Conservation (phyloP, 2,113 vertebrate genomes). For the Macroglossus sobrinus region DNA sequence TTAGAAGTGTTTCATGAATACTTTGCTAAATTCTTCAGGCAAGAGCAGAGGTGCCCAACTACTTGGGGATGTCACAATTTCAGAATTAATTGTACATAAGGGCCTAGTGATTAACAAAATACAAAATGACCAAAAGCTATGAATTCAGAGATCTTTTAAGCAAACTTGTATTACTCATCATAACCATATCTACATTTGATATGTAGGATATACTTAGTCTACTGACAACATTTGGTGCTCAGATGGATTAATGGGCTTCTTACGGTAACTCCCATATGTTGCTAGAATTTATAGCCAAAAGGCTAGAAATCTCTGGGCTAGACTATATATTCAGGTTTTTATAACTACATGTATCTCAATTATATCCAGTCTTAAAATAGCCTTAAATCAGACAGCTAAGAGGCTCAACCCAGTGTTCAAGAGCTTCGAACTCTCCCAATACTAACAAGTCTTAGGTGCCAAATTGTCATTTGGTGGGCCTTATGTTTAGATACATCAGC, state of each 20-base stretch:
- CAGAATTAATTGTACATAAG: neutral
- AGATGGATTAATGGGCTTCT: neutral
- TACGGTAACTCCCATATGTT: neutral
- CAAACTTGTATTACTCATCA: neutral
- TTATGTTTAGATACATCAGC: neutral
- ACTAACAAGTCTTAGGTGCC: neutral
- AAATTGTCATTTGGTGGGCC: neutral
- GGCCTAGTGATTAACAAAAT: neutral
- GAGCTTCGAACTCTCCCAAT: neutral
- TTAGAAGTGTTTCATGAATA: neutral
- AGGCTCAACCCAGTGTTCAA: neutral
- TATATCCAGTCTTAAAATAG: neutral
- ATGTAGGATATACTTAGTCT: neutral
- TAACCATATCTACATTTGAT: neutral
- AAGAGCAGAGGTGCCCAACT: neutral
- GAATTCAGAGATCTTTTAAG: neutral
- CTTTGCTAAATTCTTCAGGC: conserved; percentile 15
- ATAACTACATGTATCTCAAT: neutral
- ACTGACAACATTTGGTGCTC: neutral
- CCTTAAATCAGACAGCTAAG: neutral
- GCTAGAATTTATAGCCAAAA: neutral
- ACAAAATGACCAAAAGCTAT: neutral
- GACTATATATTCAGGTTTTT: neutral
- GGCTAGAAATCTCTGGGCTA: neutral
- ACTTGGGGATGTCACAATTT: neutral